phyloP scores from a whole-genome alignment of 2,113 vertebrate species.

The Panurus biarmicus region DNA sequence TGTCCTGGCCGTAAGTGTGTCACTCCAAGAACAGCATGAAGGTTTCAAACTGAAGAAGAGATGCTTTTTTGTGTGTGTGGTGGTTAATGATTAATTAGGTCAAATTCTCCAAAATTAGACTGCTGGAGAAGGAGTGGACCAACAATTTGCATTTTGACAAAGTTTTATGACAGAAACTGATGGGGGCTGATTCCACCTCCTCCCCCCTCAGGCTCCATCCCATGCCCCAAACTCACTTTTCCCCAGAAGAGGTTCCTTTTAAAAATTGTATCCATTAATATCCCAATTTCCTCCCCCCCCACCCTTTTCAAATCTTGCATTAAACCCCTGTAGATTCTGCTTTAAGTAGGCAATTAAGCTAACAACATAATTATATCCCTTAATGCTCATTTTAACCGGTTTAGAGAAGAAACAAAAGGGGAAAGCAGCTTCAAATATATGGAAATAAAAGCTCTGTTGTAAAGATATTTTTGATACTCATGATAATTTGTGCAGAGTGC shows the following conservation, averaged over 20 bases:
- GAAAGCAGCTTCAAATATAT: conserved; percentile 55
- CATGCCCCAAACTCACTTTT: not conserved
- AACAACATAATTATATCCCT: conserved; percentile 81
- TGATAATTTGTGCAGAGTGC: not conserved
- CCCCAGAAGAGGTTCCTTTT: conserved; percentile 54
- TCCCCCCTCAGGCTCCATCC: fast-evolving
- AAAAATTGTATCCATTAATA: conserved; percentile 54
- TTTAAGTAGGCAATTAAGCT: conserved; percentile 79
- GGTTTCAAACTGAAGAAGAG: conserved; percentile 18
- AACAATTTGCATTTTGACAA: not conserved
- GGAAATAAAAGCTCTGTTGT: conserved; percentile 23
- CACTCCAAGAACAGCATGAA: conserved; percentile 43
- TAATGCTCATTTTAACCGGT: conserved; percentile 74
- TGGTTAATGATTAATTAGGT: conserved; percentile 71
- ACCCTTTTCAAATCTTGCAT: conserved; percentile 62
- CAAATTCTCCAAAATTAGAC: conserved; percentile 67
- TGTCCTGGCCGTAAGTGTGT: conserved; percentile 40
- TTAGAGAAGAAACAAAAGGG: conserved; percentile 73
- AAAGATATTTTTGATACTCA: conserved; percentile 36
- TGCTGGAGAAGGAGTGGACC: not conserved
- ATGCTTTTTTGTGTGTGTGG: not conserved
- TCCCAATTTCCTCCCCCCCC: conserved; percentile 23
- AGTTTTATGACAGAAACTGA: not conserved
- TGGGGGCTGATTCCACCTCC: not conserved
- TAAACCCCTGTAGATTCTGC: conserved; percentile 76